phyloP scores from a whole-genome alignment of 2,888 invertebrate species.

The Parnassius orleans region DNA sequence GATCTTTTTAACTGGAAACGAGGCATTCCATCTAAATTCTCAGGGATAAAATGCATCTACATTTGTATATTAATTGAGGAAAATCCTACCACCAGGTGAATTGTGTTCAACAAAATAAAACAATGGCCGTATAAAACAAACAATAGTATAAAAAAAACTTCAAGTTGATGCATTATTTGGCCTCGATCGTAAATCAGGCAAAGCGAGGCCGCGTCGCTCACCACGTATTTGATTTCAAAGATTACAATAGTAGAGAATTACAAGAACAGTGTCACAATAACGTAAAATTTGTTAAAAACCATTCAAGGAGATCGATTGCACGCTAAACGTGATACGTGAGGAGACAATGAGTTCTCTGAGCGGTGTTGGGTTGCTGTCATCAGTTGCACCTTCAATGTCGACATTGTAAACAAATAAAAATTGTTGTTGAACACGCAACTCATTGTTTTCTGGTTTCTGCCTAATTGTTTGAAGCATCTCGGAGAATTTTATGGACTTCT shows the following conservation, averaged over 20 bases:
- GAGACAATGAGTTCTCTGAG: neutral
- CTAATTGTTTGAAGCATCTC: conserved; percentile 1
- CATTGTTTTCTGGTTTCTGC: conserved; percentile 8
- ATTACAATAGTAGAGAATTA: conserved; percentile 7
- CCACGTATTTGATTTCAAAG: conserved; percentile 6
- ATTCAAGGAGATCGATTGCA: conserved; percentile 3
- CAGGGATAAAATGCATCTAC: no score
- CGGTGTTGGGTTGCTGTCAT: conserved; percentile 8
- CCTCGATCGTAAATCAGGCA: neutral
- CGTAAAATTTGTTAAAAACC: conserved; percentile 1
- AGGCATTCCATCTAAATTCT: no score
- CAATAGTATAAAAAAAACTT: no score
- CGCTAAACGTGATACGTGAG: conserved; percentile 14
- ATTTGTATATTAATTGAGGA: no score
- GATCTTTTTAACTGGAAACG: no score
- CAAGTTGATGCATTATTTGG: no score
- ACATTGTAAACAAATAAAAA: neutral
- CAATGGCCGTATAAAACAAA: no score
- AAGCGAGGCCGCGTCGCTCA: conserved; percentile 3
- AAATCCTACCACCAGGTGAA: no score
- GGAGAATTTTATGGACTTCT: neutral
- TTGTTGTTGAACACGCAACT: conserved; percentile 2
- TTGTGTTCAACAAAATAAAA: no score
- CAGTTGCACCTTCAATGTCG: conserved; percentile 8
- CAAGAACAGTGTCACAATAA: conserved; percentile 13